Evolutionary conservation across 1,140 invertebrate genomes (phyloP), one percentile per base, ranked within the genome.

Genomic region (Leptinotarsa defecta): DNA sequence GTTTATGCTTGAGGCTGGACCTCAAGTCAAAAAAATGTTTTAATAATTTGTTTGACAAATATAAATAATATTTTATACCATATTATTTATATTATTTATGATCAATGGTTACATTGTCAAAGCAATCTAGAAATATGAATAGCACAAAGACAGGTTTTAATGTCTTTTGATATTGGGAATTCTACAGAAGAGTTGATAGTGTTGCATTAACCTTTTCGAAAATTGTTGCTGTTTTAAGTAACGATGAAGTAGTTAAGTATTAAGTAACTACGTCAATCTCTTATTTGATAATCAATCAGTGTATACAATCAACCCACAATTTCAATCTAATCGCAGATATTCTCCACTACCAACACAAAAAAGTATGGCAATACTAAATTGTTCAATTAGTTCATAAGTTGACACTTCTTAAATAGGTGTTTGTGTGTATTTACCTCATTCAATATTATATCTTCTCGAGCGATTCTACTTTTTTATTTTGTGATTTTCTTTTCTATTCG

Each of bases 181-280:
- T 11, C 8, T 43, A 11, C 34, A 43, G 6, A 43, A 43, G 34
- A 43, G 34, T 11, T 43, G 34, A 43, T 43, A 43, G 34, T 43
- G 34, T 43, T 43, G 34, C 34, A 43, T 43, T 43, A 43, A 43
- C 34, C 34, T 43, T 43, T 43, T 43, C 34, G 34, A 43, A 11
- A 43, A 43, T 43, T 43, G 52, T 57, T 57, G 52, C 52, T 57
- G 52, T 57, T 57, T 57, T 57, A 57, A 57, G 52, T 57, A 57
- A 57, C 17, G 3, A 57, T 17, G 13, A 19, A 57, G 15, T 57
- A 43, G 34, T 43, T 43, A 11, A 43, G 34, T 43, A 43, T 43
- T 43, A 11, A 43, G 34, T 43, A 43, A 43, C 34, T 43, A 43
- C 8, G 34, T 57, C 52, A 57, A 57, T 57, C 34, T 17, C 52